phyloP scores from a whole-genome alignment of 2,113 vertebrate species.

The Onychostruthus taczanowskii region DNA sequence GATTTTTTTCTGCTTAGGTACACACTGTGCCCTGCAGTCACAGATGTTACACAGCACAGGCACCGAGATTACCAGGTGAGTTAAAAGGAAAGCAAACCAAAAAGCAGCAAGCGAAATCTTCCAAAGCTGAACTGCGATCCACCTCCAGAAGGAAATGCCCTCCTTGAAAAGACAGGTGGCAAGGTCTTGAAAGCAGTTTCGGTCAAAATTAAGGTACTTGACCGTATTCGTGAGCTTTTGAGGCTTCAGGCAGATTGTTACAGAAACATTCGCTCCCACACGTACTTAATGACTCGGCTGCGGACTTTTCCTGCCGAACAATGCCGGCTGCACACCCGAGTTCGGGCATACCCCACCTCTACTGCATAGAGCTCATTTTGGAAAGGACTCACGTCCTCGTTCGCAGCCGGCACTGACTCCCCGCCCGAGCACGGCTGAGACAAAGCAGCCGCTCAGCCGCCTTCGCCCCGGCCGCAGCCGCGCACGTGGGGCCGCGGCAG shows the following conservation, averaged over 20 bases:
- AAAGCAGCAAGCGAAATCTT: not conserved
- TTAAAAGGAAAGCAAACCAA: not conserved
- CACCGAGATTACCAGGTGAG: rapidly evolving
- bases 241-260: too few species aligned
- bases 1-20: not conserved
- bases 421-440: not conserved
- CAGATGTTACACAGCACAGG: not conserved
- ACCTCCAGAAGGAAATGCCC: not conserved
- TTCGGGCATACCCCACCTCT: not conserved
- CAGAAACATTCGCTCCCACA: not conserved
- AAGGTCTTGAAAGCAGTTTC: not conserved
- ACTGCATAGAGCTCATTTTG: not conserved
- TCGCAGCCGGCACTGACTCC: not conserved
- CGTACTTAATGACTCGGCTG: not conserved
- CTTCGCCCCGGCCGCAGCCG: too few species aligned
- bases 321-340: not conserved
- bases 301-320: not conserved
- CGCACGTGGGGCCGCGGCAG: not conserved
- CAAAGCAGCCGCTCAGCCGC: not conserved
- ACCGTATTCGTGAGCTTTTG: not conserved
- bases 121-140: not conserved
- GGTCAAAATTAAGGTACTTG: not conserved
- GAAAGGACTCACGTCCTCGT: not conserved
- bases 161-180: not conserved
- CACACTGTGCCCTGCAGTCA: not conserved